phyloP scores from a whole-genome alignment of 2,113 vertebrate species.

The Lagopus leucura region DNA sequence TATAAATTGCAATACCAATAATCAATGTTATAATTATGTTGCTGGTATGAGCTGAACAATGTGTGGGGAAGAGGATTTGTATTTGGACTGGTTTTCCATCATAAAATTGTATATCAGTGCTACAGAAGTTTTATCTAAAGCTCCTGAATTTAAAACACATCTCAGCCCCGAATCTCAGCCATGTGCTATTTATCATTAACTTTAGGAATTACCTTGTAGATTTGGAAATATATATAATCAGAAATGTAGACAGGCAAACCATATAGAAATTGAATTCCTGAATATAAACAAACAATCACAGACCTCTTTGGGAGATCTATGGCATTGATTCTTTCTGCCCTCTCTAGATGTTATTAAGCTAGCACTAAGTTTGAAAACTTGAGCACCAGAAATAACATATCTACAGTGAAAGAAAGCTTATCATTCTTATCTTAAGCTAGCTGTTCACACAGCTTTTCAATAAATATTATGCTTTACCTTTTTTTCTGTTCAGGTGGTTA shows the following conservation, averaged over 20 bases:
- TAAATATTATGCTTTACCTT: neutral
- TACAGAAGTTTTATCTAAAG: neutral
- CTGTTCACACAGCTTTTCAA: neutral
- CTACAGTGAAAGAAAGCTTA: neutral
- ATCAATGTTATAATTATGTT: neutral
- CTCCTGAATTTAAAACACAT: neutral
- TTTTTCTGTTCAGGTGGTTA: neutral
- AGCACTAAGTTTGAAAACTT: neutral
- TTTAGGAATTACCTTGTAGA: neutral
- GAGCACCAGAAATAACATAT: accelerated
- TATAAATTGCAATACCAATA: neutral
- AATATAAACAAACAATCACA: neutral
- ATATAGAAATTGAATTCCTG: neutral
- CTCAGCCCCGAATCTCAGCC: neutral
- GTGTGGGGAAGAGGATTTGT: neutral
- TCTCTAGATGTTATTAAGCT: neutral
- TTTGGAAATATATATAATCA: neutral
- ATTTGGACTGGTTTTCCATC: neutral
- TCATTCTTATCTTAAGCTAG: neutral
- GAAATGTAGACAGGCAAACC: neutral
- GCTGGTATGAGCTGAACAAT: neutral
- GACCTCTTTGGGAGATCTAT: neutral
- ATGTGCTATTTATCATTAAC: neutral
- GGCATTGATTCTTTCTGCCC: neutral
- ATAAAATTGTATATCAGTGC: accelerated